phyloP scores from a whole-genome alignment of 2,888 invertebrate genomes.

The Chydorus sphaericus region DNA sequence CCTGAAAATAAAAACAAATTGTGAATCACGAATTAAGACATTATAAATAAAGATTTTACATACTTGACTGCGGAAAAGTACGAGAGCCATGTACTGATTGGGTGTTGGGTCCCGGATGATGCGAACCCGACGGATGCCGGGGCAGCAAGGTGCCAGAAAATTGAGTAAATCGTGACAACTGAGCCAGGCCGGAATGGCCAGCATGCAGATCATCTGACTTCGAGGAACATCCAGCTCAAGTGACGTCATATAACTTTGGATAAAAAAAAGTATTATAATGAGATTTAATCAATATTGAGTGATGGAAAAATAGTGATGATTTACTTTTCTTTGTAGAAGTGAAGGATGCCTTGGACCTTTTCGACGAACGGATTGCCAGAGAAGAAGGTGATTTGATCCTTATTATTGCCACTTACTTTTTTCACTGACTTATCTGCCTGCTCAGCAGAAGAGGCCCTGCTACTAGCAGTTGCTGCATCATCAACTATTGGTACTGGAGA shows the following conservation, averaged over 20 bases:
- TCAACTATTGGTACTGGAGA: conserved; percentile 16
- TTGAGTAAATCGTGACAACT: conserved; percentile 85
- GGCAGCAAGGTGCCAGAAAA: conserved; percentile 85
- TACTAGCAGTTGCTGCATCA: not conserved
- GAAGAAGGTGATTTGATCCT: conserved; percentile 44
- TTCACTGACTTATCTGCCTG: not conserved
- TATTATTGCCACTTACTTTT: conserved; percentile 32
- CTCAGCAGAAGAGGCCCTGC: not conserved
- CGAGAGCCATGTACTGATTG: conserved; percentile 93
- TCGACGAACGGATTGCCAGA: conserved; percentile 96
- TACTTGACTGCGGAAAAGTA: conserved; percentile 54
- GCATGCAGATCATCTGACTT: conserved; percentile 72
- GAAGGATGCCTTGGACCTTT: conserved; percentile 88
- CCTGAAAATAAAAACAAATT: conserved; percentile 34
- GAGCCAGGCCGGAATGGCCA: conserved; percentile 77
- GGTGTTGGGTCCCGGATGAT: conserved; percentile 75
- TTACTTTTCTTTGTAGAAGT: conserved; percentile 94
- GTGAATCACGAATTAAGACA: conserved; percentile 18
- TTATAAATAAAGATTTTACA: conserved; percentile 10
- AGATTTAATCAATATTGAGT: not conserved
- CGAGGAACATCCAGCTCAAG: conserved; percentile 46
- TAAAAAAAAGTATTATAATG: conserved; percentile 3
- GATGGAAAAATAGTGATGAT: conserved; percentile 21
- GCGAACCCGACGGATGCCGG: conserved; percentile 74
- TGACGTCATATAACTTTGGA: conserved; percentile 44